Conservation (phyloP, 2,888 invertebrate genomes). For the Torymus aiolomorphi region DNA sequence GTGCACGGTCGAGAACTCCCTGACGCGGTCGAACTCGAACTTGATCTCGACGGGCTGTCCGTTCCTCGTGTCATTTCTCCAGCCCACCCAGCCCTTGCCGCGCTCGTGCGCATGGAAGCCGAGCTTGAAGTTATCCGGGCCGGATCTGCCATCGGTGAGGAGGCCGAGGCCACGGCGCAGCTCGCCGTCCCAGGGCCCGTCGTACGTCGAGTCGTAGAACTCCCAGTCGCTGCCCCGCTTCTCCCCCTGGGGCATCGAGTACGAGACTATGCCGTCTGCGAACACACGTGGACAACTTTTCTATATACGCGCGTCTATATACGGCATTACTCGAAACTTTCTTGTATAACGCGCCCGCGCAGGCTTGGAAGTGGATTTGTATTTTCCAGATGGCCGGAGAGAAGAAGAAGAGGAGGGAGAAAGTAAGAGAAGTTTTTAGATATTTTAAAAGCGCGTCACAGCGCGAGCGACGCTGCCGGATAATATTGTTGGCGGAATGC, state of each 20-base stretch:
- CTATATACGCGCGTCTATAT: too few relatives aligned
- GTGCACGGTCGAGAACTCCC: conserved; percentile 89
- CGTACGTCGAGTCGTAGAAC: conserved; percentile 89
- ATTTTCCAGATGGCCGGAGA: too few relatives aligned
- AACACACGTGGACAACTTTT: conserved; percentile 30
- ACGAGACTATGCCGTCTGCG: conserved; percentile 86
- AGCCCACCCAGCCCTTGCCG: conserved; percentile 90
- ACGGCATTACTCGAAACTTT: too few relatives aligned
- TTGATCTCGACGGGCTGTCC: conserved; percentile 81
- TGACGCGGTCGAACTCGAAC: conserved; percentile 90
- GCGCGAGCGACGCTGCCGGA: too few relatives aligned
- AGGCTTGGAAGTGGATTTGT: too few relatives aligned
- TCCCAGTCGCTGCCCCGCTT: conserved; percentile 85
- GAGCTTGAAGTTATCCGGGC: conserved; percentile 84
- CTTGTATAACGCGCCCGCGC: too few relatives aligned
- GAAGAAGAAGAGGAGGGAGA: too few relatives aligned
- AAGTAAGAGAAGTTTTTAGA: too few relatives aligned
- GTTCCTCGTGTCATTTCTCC: conserved; percentile 86
- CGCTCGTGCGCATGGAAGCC: conserved; percentile 78
- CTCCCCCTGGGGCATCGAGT: conserved; percentile 93
- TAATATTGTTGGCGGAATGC: too few relatives aligned
- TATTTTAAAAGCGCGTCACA: too few relatives aligned
- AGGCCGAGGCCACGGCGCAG: conserved; percentile 89
- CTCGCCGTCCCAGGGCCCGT: conserved; percentile 87
- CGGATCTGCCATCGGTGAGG: conserved; percentile 87